A percentile compares a stretch with the other conserved stretches of the same genome.
Conservation (phyloP, 1,140 invertebrate genomes). For the Tetramorium simillimum region DNA sequence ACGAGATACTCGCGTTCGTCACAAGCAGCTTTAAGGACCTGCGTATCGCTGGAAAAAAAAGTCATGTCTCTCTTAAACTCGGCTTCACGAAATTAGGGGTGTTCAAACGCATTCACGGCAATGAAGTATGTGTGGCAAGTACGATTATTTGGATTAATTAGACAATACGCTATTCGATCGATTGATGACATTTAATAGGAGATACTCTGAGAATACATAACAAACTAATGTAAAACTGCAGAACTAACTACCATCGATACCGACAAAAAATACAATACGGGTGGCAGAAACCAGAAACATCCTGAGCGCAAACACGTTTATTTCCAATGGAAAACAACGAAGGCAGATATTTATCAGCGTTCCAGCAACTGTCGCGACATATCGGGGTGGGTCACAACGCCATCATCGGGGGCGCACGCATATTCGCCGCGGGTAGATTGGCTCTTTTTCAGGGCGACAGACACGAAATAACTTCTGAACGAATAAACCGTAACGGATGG, state of each 20-base stretch:
- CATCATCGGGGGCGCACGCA: constrained; percentile 39
- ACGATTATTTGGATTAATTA: constrained; percentile 22
- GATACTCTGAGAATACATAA: not conserved
- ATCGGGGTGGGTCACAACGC: constrained; percentile 37
- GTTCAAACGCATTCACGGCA: not conserved
- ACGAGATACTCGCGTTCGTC: constrained; percentile 23
- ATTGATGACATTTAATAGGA: not conserved
- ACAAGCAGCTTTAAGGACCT: not conserved
- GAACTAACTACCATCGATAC: not conserved
- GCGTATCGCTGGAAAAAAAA: not conserved
- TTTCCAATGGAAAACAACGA: constrained; percentile 44
- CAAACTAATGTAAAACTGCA: not conserved
- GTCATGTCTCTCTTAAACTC: not conserved
- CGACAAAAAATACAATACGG: not conserved
- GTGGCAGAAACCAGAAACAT: not conserved
- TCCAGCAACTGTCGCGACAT: constrained; percentile 47
- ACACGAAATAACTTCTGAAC: constrained; percentile 61
- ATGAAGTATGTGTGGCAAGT: not conserved
- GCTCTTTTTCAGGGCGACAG: constrained; percentile 62
- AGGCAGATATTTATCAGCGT: constrained; percentile 55
- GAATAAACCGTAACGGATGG: constrained; percentile 65
- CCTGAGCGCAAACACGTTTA: constrained; percentile 33
- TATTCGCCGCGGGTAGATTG: constrained; percentile 60
- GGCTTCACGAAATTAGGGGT: not conserved
- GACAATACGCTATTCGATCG: not conserved